Evolutionary conservation across 1,140 invertebrate genomes (phyloP).

Genomic region (Calycopis cecrops): DNA sequence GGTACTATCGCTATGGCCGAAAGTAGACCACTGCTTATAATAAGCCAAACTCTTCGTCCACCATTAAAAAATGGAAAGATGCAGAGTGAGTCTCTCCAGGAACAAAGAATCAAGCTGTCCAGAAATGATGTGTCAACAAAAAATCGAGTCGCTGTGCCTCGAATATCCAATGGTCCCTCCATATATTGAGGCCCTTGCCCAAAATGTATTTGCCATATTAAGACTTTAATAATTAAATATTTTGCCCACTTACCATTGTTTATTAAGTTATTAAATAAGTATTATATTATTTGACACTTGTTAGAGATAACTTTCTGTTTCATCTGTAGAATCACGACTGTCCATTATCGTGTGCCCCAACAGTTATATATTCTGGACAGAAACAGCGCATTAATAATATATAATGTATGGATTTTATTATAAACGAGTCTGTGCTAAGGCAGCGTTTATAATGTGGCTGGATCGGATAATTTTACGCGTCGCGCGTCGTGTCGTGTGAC

Average conservation of each 20-base stretch:
- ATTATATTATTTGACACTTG: slow-evolving; percentile 9
- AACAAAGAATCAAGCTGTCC: no score
- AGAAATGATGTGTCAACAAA: no score
- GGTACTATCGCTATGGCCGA: no score
- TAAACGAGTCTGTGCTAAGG: slow-evolving; percentile 41
- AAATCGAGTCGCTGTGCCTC: no score
- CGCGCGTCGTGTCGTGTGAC: slow-evolving; percentile 1
- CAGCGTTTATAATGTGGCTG: slow-evolving; percentile 24
- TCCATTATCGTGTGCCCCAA: slow-evolving; percentile 4
- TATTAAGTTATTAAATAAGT: background rate
- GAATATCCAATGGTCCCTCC: no score
- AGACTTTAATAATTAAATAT: background rate
- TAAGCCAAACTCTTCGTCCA: no score
- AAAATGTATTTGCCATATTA: background rate
- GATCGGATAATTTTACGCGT: background rate
- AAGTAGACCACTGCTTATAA: no score
- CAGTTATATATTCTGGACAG: slow-evolving; percentile 34
- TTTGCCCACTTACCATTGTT: background rate
- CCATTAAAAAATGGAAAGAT: no score
- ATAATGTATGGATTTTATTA: slow-evolving; percentile 35
- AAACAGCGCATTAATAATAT: slow-evolving; percentile 33
- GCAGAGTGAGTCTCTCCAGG: no score
- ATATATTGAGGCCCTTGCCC: background rate
- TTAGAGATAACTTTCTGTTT: background rate
- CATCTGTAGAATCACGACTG: background rate